phyloP scores from a whole-genome alignment of 2,113 vertebrate species.

The Cyanistes caeruleus region DNA sequence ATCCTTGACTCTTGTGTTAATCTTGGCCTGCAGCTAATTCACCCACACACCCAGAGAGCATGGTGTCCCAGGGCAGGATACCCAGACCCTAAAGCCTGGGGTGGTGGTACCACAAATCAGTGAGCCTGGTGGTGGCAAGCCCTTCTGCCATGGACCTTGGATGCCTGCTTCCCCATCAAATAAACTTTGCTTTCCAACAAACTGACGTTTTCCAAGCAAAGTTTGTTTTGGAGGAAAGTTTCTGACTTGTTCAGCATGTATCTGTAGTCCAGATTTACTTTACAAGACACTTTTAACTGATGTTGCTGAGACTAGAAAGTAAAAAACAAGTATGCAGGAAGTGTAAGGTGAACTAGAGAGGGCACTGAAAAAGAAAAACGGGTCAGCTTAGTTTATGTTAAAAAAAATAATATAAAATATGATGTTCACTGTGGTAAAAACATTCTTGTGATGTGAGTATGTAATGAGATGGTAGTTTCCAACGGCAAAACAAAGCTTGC shows the following conservation, averaged over 20 bases:
- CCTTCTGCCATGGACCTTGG: not conserved
- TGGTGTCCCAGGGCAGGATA: not conserved
- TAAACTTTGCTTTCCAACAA: not conserved
- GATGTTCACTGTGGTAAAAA: not conserved
- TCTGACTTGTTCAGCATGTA: not conserved
- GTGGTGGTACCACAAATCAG: accelerated
- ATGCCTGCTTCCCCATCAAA: not conserved
- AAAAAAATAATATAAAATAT: not conserved
- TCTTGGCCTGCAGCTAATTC: not conserved
- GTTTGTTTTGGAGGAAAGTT: not conserved
- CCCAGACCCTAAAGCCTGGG: not conserved
- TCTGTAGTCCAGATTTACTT: not conserved
- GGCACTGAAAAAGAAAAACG: not conserved
- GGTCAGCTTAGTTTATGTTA: not conserved
- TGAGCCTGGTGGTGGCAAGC: not conserved
- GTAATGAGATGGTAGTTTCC: not conserved
- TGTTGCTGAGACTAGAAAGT: not conserved
- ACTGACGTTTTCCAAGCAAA: not conserved
- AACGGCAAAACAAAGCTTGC: not conserved
- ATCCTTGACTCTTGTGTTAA: not conserved
- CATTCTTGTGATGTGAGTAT: not conserved
- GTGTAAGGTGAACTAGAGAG: not conserved
- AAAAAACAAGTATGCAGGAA: not conserved
- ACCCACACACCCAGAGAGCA: not conserved
- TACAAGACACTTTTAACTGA: not conserved